Evolutionary conservation across 2,797 vertebrate genomes (phyloP).

Genomic region (Anableps anableps): DNA sequence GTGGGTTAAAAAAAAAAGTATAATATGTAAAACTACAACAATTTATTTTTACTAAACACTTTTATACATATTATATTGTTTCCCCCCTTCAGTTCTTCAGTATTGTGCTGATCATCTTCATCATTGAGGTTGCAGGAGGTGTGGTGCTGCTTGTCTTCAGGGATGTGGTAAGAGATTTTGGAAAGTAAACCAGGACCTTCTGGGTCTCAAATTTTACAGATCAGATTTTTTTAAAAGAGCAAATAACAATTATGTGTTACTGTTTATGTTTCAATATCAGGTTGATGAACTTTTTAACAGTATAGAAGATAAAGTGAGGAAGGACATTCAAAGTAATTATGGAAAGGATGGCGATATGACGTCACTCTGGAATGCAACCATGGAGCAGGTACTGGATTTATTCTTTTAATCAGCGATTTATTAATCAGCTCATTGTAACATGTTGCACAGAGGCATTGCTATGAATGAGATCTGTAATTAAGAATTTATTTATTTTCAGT

Average conservation of each 20-base stretch:
- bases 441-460: neutral
- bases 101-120: conserved; percentile 83
- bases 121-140: conserved; percentile 78
- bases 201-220: neutral
- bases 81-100: conserved; percentile 79
- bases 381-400: conserved; percentile 71
- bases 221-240: neutral
- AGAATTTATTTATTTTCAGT: conserved; percentile 56
- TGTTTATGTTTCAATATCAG: conserved; percentile 54
- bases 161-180: conserved; percentile 74
- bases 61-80: no score
- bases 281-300: conserved; percentile 48
- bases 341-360: conserved; percentile 35
- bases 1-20: conserved; percentile 66
- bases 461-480: neutral
- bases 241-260: neutral
- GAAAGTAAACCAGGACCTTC: neutral
- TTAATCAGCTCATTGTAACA: neutral
- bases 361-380: conserved; percentile 74
- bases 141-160: conserved; percentile 79
- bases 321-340: conserved; percentile 45
- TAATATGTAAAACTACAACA: neutral
- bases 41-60: neutral
- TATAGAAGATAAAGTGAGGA: conserved; percentile 39
- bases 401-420: neutral